A percentile compares a stretch with the other conserved stretches of the same genome.
These are phyloP conservation scores for Eumerus sabulonum DNA, from an alignment of 2,888 invertebrate species.

Conservation along the genomic window DNA sequence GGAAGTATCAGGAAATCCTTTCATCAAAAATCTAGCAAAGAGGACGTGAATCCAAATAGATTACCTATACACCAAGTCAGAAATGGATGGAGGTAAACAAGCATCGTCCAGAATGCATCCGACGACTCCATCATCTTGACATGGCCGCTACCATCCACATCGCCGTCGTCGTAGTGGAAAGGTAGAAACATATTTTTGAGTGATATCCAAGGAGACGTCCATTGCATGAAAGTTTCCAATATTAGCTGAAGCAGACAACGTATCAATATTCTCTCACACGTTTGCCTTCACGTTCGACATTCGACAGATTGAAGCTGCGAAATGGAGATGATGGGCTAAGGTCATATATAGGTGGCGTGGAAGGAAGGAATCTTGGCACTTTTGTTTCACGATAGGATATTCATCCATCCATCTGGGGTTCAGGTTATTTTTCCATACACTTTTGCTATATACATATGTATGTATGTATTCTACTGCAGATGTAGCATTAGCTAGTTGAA, in stretches of 20 bases:
- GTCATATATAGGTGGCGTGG: conserved; percentile 43
- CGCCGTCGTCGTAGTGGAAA: not conserved
- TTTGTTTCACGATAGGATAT: conserved; percentile 54
- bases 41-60: conserved; percentile 64
- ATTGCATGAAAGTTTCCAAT: conserved; percentile 63
- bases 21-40: conserved; percentile 42
- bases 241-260: conserved; percentile 57
- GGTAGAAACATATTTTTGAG: conserved; percentile 61
- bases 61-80: conserved; percentile 63
- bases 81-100: conserved; percentile 24
- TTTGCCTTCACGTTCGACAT: conserved; percentile 21
- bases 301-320: conserved; percentile 59
- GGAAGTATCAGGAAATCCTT: conserved; percentile 52
- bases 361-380: conserved; percentile 40
- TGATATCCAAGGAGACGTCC: conserved; percentile 70
- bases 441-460: conserved; percentile 54
- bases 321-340: conserved; percentile 40
- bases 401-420: conserved; percentile 50
- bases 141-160: too few species aligned
- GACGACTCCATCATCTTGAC: conserved; percentile 44
- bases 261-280: conserved; percentile 55
- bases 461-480: conserved; percentile 42
- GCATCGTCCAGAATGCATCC: conserved; percentile 57
- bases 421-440: conserved; percentile 42
- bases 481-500: conserved; percentile 41